Evolutionary conservation across 2,113 vertebrate species (phyloP).

Genomic region (Eonycteris spelaea): DNA sequence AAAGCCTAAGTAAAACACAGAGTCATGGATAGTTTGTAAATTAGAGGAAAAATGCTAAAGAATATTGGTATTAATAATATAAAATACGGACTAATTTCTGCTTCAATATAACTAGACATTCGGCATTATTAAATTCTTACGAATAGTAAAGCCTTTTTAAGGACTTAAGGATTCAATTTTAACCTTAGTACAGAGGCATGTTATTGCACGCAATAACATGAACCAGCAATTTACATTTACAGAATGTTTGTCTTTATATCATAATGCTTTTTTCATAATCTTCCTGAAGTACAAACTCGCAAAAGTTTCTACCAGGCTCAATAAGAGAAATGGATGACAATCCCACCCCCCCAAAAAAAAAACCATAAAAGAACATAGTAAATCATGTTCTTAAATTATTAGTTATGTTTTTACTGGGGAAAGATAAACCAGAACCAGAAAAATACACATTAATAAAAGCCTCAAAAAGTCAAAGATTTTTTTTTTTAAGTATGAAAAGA

Average conservation of each 20-base stretch:
- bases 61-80: not conserved
- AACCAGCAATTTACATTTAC: not conserved
- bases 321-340: not conserved
- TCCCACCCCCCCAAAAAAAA: not conserved
- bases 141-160: not conserved
- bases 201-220: not conserved
- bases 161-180: not conserved
- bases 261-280: not conserved
- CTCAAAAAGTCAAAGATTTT: not conserved
- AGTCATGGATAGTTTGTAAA: not conserved
- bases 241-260: not conserved
- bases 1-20: not conserved
- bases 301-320: not conserved
- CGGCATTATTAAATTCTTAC: not conserved
- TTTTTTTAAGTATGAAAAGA: slow-evolving; percentile 20
- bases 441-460: not conserved
- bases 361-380: not conserved
- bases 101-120: not conserved
- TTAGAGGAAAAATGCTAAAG: not conserved
- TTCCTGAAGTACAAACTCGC: not conserved
- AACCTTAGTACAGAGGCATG: not conserved
- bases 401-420: not conserved
- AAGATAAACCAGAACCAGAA: not conserved
- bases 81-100: not conserved
- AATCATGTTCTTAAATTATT: not conserved